These are phyloP conservation scores for Sacculina carcini DNA, from an alignment of 2,888 invertebrate genomes.

Conservation along the genomic window DNA sequence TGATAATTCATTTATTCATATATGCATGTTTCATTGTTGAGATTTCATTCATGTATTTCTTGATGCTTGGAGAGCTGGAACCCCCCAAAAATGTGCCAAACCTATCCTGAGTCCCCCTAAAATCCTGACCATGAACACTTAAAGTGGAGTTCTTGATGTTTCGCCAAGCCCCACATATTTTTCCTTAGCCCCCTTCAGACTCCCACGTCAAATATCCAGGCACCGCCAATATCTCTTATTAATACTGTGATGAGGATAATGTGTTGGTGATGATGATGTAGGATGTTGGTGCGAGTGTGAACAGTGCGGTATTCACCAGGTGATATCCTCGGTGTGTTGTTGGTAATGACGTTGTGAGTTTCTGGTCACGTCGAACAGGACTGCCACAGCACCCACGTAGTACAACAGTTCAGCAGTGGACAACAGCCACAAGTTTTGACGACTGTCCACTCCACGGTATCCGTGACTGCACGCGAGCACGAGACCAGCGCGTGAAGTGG, in stretches of 20 bases:
- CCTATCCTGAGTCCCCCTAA: background rate
- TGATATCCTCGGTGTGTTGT: conserved; percentile 78
- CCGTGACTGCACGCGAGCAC: conserved; percentile 41
- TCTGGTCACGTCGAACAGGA: conserved; percentile 60
- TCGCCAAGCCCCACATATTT: too few species aligned
- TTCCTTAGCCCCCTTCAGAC: background rate
- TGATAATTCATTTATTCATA: too few species aligned
- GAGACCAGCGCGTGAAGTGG: too few species aligned
- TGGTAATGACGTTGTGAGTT: conserved; percentile 68
- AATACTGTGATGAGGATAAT: too few species aligned
- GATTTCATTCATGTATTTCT: too few species aligned
- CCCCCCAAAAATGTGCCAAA: too few species aligned
- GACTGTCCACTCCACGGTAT: conserved; percentile 69
- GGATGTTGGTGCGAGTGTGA: background rate
- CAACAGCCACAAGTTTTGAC: conserved; percentile 67
- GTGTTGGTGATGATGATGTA: background rate
- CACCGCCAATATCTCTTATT: too few species aligned
- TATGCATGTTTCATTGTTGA: too few species aligned
- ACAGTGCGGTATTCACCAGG: conserved; percentile 33
- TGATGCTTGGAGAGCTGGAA: too few species aligned
- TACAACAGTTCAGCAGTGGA: conserved; percentile 79
- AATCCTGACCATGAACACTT: too few species aligned
- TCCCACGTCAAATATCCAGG: background rate
- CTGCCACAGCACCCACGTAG: conserved; percentile 76
- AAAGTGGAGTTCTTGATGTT: too few species aligned